Percentiles rank a stretch among this genome's conserved stretches.
phyloP scores from a whole-genome alignment of 1,140 invertebrate species.

The Zaprionus gabonicus region DNA sequence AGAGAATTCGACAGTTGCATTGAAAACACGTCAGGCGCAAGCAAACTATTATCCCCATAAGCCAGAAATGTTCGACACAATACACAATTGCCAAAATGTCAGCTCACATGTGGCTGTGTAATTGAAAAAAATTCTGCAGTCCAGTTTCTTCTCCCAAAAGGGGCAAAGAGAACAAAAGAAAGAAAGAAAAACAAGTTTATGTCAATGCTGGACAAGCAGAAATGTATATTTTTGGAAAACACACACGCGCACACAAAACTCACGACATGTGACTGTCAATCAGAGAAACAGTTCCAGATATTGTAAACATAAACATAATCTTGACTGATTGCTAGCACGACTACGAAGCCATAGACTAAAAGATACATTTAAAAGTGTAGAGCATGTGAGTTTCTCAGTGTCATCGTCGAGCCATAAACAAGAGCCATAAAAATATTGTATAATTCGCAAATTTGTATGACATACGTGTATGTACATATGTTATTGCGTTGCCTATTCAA shows the following conservation, averaged over 20 bases:
- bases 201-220: constrained; percentile 6
- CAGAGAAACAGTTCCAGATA: constrained; percentile 45
- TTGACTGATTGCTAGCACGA: constrained; percentile 23
- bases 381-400: constrained; percentile 38
- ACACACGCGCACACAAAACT: constrained; percentile 22
- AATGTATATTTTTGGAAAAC: constrained; percentile 3
- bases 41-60: constrained; percentile 19
- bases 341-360: not conserved
- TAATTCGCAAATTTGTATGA: not conserved
- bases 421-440: constrained; percentile 38
- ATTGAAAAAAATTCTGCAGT: constrained; percentile 28
- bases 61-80: constrained; percentile 51
- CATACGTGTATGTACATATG: not conserved
- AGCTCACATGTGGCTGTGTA: constrained; percentile 47
- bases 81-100: constrained; percentile 60
- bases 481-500: not conserved
- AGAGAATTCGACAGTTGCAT: constrained; percentile 62
- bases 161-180: constrained; percentile 30
- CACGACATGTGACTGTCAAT: constrained; percentile 59
- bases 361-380: constrained; percentile 26
- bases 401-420: constrained; percentile 59
- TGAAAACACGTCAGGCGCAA: constrained; percentile 23
- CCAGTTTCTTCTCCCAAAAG: not conserved
- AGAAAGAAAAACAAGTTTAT: constrained; percentile 21
- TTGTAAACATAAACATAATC: constrained; percentile 56